These are phyloP conservation scores for Bombyx mandarina DNA, from an alignment of 1,140 invertebrate species.

Conservation along the genomic window DNA sequence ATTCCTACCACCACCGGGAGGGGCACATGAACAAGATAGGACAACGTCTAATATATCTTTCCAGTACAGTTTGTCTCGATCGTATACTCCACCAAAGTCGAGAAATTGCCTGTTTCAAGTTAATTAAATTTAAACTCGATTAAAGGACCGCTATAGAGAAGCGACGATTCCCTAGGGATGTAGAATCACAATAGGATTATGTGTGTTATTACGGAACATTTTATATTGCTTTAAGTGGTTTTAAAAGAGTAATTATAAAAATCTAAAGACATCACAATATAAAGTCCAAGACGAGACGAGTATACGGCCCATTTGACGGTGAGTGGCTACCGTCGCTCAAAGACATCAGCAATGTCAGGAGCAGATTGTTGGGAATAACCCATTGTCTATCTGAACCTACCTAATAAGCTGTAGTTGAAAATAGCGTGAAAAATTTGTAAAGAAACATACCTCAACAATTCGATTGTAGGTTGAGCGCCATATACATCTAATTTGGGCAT, in stretches of 20 bases:
- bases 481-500: constrained; percentile 90
- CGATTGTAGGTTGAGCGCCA: constrained; percentile 91
- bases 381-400: too few relatives aligned
- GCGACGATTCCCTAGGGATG: too few relatives aligned
- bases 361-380: too few relatives aligned
- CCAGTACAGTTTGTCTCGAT: constrained; percentile 89
- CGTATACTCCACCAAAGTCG: constrained; percentile 88
- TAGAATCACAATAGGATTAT: too few relatives aligned
- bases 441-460: constrained; percentile 78
- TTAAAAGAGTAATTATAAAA: too few relatives aligned
- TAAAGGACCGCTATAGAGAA: too few relatives aligned
- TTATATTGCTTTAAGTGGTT: too few relatives aligned
- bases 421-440: not conserved
- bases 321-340: not conserved
- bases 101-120: constrained; percentile 77
- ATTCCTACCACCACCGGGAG: constrained; percentile 90
- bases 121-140: too few relatives aligned
- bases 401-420: too few relatives aligned
- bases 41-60: constrained; percentile 89
- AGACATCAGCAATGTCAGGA: not conserved
- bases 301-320: too few relatives aligned
- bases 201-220: too few relatives aligned
- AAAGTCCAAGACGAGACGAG: not conserved
- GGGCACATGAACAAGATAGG: constrained; percentile 86
- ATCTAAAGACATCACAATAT: not conserved